A percentile compares a stretch with the other conserved stretches of the same genome.
These are phyloP conservation scores for Periphyllus acericola DNA, from an alignment of 2,888 invertebrate species.

Conservation along the genomic window DNA sequence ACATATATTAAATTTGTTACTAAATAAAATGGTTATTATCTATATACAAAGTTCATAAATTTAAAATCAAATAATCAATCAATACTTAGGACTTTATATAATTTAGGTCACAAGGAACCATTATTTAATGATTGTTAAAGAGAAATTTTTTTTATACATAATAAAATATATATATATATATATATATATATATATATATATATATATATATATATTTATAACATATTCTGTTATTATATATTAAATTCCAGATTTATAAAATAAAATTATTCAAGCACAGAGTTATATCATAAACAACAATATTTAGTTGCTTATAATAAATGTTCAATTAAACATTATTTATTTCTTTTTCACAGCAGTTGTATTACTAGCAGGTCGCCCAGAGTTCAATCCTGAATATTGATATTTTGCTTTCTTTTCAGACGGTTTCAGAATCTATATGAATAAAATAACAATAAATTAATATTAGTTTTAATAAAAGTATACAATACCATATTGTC, in stretches of 20 bases:
- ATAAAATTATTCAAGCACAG: conserved; percentile 56
- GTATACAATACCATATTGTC: neutral
- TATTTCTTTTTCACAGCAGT: conserved; percentile 71
- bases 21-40: conserved; percentile 50
- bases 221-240: conserved; percentile 41
- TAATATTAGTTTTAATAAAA: neutral
- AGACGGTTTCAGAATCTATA: conserved; percentile 96
- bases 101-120: conserved; percentile 49
- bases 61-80: conserved; percentile 44
- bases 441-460: conserved; percentile 33
- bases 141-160: conserved; percentile 37
- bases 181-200: conserved; percentile 17
- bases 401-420: conserved; percentile 99
- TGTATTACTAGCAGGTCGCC: conserved; percentile 74
- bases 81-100: conserved; percentile 44
- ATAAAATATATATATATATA: conserved; percentile 18
- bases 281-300: conserved; percentile 44
- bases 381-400: conserved; percentile 88
- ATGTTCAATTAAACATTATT: conserved; percentile 65
- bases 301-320: conserved; percentile 42
- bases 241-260: conserved; percentile 40
- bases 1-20: conserved; percentile 56
- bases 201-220: conserved; percentile 18
- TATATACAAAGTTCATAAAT: conserved; percentile 57
- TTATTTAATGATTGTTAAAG: conserved; percentile 50